Conservation (phyloP, 2,888 invertebrate species). For the Mellilla xanthometata region DNA sequence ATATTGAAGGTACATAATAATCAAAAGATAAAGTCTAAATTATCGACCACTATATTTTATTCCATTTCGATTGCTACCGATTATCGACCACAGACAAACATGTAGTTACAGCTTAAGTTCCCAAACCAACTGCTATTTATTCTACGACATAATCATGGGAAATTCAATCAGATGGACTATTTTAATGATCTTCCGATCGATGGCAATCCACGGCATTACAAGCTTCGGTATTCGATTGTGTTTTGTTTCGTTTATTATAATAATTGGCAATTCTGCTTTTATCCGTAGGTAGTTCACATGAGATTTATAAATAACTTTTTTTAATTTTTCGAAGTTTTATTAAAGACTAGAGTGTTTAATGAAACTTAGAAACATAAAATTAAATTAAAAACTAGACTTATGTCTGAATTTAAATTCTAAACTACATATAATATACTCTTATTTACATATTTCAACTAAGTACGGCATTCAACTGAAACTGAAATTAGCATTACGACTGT, state of each 20-base stretch:
- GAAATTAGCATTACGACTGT: too few relatives aligned
- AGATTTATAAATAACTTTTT: too few relatives aligned
- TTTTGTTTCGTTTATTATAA: constrained; percentile 8
- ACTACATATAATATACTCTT: too few relatives aligned
- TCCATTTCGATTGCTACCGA: constrained; percentile 42
- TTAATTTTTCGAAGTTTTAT: too few relatives aligned
- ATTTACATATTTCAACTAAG: too few relatives aligned
- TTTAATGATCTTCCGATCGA: constrained; percentile 63
- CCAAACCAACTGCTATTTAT: neutral
- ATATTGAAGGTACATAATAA: too few relatives aligned
- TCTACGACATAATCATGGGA: constrained; percentile 54
- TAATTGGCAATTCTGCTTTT: constrained; percentile 13
- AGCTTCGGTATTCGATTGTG: constrained; percentile 6
- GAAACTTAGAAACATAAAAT: too few relatives aligned
- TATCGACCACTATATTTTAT: neutral
- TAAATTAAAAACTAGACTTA: too few relatives aligned
- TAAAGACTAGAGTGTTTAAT: too few relatives aligned
- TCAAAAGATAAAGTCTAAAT: constrained; percentile 1
- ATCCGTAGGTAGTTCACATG: constrained; percentile 18
- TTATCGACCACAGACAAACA: constrained; percentile 40
- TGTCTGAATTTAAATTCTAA: too few relatives aligned
- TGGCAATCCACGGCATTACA: constrained; percentile 45
- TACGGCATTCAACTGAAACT: too few relatives aligned
- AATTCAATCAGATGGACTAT: constrained; percentile 67
- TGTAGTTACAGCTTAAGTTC: constrained; percentile 12